A percentile compares a stretch with the other conserved stretches of the same genome.
Conservation (phyloP, 2,888 invertebrate genomes). For the Drosophila kambysellisi region DNA sequence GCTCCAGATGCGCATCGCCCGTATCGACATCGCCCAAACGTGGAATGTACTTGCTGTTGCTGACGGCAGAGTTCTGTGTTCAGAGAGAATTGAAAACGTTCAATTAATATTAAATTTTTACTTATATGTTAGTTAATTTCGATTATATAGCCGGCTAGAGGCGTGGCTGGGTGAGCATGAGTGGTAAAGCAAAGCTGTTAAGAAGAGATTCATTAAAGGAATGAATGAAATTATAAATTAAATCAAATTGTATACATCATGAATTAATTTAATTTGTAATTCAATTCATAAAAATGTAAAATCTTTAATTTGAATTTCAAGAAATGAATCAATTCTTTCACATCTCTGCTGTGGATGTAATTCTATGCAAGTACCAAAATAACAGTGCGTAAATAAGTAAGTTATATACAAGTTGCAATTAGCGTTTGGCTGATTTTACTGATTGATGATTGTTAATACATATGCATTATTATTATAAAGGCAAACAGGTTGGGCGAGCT, state of each 20-base stretch:
- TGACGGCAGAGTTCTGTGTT: constrained; percentile 85
- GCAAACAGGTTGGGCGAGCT: constrained; percentile 9
- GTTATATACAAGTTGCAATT: constrained; percentile 62
- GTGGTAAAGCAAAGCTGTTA: constrained; percentile 1
- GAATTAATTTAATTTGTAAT: background rate
- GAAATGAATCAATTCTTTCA: constrained; percentile 12
- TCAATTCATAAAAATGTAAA: background rate
- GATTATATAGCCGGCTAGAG: constrained; percentile 6
- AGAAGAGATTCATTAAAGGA: background rate
- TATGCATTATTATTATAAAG: constrained; percentile 12
- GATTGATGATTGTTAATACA: constrained; percentile 34
- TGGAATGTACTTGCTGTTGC: constrained; percentile 87
- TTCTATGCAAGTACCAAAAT: constrained; percentile 77
- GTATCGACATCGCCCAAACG: constrained; percentile 85
- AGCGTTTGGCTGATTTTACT: constrained; percentile 19
- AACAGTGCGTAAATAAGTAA: constrained; percentile 72
- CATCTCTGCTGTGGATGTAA: constrained; percentile 14
- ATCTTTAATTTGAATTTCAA: background rate
- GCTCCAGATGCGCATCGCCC: constrained; percentile 75
- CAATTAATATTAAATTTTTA: background rate
- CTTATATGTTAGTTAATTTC: background rate
- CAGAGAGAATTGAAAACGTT: background rate
- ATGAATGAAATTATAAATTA: background rate
- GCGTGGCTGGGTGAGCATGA: constrained; percentile 20
- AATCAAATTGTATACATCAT: background rate